Evolutionary conservation across 1,140 invertebrate genomes (phyloP), one percentile per base, ranked within the genome.

Genomic region (Drosophila orena): DNA sequence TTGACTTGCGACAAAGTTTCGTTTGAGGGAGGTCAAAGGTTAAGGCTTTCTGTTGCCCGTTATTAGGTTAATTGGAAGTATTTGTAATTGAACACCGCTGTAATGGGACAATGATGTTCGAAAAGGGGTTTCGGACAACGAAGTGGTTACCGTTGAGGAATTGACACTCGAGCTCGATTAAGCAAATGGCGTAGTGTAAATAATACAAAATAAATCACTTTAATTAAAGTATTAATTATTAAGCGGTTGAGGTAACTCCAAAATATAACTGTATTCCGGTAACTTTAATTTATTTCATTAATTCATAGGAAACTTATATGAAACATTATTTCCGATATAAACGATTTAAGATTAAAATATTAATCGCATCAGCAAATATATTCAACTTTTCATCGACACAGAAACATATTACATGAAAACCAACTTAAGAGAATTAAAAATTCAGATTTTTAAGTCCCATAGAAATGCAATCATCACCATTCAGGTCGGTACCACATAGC

Each of bases 11-110:
- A n/a, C 35, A 37, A 46, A 50, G 35, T 68, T 43, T 0, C 14
- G 11, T 30, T 34, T 46, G 46, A 64, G 22, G 11, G 73, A 12
- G 66, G 66, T 70, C 49, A 70, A 69, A 70, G 66, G 66, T 54
- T 69, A 58, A 69, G 40, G 6, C 24, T 20, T 20, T 69, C 56
- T 12, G 12, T n/a, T 30, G 24, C 55, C 34, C 8, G 37, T 35
- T 59, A 58, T 64, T 62, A 15, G 49, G 17, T 47, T 73, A 43
- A 76, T 74, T 58, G 43, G 15, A 47, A 56, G 49, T 52, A 70
- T 46, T 57, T 40, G 42, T 53, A 77, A 70, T 77, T 57, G 64
- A 76, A 49, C 40, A 38, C 17, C 11, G 30, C 2, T 35, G 3
- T n/a, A 43, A 53, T 43, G 15, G 14, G 27, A 49, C 22, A 54